Evolutionary conservation across 2,888 invertebrate genomes (phyloP).

Genomic region (Quadroppia sp.): DNA sequence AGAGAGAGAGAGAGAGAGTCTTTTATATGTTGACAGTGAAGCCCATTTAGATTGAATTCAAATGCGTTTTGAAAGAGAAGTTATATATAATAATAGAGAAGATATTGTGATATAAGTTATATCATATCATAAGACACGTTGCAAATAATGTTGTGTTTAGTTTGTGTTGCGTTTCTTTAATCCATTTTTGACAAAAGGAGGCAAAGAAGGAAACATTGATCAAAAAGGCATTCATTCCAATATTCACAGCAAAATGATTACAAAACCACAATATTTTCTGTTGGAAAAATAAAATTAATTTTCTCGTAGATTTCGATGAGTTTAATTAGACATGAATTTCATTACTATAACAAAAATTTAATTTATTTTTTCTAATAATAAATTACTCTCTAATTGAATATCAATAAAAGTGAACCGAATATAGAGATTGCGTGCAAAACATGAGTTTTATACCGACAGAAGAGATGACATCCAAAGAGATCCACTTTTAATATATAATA

Average conservation of each 20-base stretch:
- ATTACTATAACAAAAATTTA: too few relatives aligned
- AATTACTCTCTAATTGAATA: background rate
- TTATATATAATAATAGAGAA: background rate
- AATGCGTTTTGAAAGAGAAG: background rate
- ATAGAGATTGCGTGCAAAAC: constrained; percentile 11
- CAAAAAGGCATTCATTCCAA: constrained; percentile 18
- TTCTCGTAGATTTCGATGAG: too few relatives aligned
- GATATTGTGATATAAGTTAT: background rate
- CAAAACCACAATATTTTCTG: too few relatives aligned
- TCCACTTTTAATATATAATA: background rate
- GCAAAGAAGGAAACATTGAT: constrained; percentile 31
- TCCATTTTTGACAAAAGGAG: constrained; percentile 20
- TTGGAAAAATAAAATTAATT: too few relatives aligned
- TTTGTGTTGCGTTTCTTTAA: constrained; percentile 14
- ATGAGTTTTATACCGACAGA: background rate
- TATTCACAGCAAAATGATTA: background rate
- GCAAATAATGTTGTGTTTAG: constrained; percentile 12
- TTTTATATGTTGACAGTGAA: constrained; percentile 27
- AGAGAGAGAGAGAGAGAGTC: constrained; percentile 34
- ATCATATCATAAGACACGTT: background rate
- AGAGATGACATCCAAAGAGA: background rate
- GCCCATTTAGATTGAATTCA: constrained; percentile 16
- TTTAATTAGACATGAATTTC: too few relatives aligned
- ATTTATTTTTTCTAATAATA: too few relatives aligned
- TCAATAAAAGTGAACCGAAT: background rate